These are phyloP conservation scores for Callaeas wilsoni DNA, from an alignment of 2,113 vertebrate genomes.

Conservation along the genomic window DNA sequence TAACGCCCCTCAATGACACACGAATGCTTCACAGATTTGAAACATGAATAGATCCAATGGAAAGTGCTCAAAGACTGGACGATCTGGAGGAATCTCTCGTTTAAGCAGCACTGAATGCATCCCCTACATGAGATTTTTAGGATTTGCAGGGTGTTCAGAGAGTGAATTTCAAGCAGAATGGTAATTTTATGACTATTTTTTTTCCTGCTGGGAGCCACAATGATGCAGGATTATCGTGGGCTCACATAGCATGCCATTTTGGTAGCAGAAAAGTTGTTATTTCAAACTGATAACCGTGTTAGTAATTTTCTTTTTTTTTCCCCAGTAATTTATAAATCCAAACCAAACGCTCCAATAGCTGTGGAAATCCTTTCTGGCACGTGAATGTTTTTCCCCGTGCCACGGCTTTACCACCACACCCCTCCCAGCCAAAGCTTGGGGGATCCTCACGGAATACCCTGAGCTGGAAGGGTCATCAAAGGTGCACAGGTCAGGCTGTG, in stretches of 20 bases:
- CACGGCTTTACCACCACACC: neutral
- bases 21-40: neutral
- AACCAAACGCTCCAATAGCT: neutral
- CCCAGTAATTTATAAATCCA: neutral
- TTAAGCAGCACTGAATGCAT: neutral
- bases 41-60: neutral
- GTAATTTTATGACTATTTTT: neutral
- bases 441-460: neutral
- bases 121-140: neutral
- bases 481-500: neutral
- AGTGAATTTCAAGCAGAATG: neutral
- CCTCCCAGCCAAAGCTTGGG: neutral
- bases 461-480: neutral
- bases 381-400: rapidly evolving
- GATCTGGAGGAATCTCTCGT: neutral
- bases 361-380: neutral
- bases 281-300: neutral
- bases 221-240: neutral
- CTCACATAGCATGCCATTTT: neutral
- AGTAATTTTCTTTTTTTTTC: neutral
- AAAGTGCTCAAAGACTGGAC: neutral
- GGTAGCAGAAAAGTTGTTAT: neutral
- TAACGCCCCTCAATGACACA: neutral
- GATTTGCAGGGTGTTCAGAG: neutral
- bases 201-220: neutral